Percentiles rank a stretch among this genome's conserved stretches.
Evolutionary conservation across 2,888 invertebrate genomes (phyloP).

Genomic region (Bellardia pandia): DNA sequence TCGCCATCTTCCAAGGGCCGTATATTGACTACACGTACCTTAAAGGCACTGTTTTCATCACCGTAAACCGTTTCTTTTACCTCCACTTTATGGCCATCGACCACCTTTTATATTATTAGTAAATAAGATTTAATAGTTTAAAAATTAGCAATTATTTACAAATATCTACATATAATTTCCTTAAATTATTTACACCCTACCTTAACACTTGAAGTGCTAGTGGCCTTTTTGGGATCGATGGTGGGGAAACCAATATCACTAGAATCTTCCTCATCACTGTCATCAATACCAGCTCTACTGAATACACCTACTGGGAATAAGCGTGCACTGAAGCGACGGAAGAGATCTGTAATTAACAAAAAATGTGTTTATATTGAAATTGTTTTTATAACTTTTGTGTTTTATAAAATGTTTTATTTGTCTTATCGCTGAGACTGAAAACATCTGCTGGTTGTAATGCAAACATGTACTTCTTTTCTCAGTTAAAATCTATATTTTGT

Average conservation of each 20-base stretch:
- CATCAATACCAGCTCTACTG: slow-evolving; percentile 53
- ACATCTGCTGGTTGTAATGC: slow-evolving; percentile 33
- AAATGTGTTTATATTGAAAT: slow-evolving; percentile 59
- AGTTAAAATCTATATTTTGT: slow-evolving; percentile 10
- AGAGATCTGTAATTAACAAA: slow-evolving; percentile 79
- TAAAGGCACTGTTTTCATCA: slow-evolving; percentile 83
- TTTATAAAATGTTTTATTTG: not conserved
- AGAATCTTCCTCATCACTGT: slow-evolving; percentile 74
- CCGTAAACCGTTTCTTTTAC: slow-evolving; percentile 86
- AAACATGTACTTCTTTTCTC: not conserved
- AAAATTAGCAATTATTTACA: not conserved
- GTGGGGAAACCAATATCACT: slow-evolving; percentile 62
- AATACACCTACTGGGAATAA: slow-evolving; percentile 76
- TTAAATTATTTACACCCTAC: slow-evolving; percentile 73
- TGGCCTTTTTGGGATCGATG: slow-evolving; percentile 79
- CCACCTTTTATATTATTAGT: slow-evolving; percentile 81
- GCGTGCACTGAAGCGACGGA: slow-evolving; percentile 81
- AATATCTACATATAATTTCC: too few species aligned
- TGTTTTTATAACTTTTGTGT: not conserved
- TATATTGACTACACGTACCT: slow-evolving; percentile 85
- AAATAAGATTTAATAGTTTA: not conserved
- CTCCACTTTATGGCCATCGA: slow-evolving; percentile 86
- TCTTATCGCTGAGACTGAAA: slow-evolving; percentile 10
- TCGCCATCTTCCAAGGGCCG: slow-evolving; percentile 84
- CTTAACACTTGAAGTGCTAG: slow-evolving; percentile 84